Evolutionary conservation across 2,888 invertebrate species (phyloP), one percentile per base, ranked within the genome.

Genomic region (Drosophila subsilvestris): DNA sequence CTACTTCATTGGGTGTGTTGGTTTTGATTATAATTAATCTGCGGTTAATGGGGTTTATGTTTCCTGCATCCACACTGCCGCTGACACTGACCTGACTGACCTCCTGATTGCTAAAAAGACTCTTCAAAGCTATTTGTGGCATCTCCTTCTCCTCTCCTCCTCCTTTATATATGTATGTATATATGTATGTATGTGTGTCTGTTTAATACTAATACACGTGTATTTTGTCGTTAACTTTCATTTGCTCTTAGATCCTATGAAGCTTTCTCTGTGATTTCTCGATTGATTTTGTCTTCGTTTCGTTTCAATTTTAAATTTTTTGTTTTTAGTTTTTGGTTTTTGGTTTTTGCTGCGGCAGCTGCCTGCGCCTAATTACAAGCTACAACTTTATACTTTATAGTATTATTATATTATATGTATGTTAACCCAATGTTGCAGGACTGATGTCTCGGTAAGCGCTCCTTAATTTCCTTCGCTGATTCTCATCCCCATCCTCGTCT

Each of bases 391-490:
- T n/a, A n/a, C n/a, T n/a, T n/a, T n/a, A n/a, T n/a, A n/a, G n/a
- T n/a, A n/a, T n/a, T 67, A 85, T 76, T 20, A 20, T 25, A 25
- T 25, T 79, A 80, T 37, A 37, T 12, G 32, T 32, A 32, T 88
- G 85, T 86, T 86, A 88, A 88, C 86, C 86, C 81, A 76, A 76
- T 83, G 85, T 85, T 86, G 81, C 88, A 86, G 83, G 81, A 86
- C 86, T 86, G 86, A 87, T 80, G 57, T 73, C 49, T 69, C 67
- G 59, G 63, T 60, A 74, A 57, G 76, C 43, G 65, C 58, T 50
- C 54, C 47, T 22, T n/a, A 6, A 25, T 49, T 53, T 56, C 27
- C 47, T 55, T 10, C 37, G 20, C 32, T 27, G 53, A 20, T 60
- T 48, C 20, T 45, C 47, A 22, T 60, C 42, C n/a, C n/a, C n/a